These are phyloP conservation scores for Diuraphis noxia DNA, from an alignment of 1,140 invertebrate genomes.

Conservation along the genomic window DNA sequence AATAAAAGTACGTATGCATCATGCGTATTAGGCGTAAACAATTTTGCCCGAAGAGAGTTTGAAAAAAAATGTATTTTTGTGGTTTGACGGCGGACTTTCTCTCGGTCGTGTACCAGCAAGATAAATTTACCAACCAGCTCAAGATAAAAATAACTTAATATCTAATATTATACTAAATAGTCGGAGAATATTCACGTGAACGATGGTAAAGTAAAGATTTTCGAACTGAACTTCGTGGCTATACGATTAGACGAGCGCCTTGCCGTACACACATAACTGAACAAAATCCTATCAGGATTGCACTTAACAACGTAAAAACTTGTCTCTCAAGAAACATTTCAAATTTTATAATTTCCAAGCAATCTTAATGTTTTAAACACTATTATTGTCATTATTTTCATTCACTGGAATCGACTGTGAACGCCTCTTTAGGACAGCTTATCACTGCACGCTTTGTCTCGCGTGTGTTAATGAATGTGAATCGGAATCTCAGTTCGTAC, in stretches of 20 bases:
- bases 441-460: neutral
- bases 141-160: too few relatives aligned
- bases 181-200: neutral
- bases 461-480: neutral
- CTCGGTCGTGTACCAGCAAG: too few relatives aligned
- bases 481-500: neutral
- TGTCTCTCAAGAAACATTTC: neutral
- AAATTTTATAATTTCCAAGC: neutral
- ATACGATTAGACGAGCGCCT: neutral
- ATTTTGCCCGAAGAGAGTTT: too few relatives aligned
- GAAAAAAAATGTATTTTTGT: too few relatives aligned
- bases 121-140: too few relatives aligned
- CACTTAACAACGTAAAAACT: neutral
- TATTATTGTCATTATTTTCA: neutral
- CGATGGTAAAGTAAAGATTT: neutral
- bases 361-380: neutral
- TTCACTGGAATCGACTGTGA: neutral
- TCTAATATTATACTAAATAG: too few relatives aligned
- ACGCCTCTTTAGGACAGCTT: neutral
- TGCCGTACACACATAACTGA: neutral
- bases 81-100: too few relatives aligned
- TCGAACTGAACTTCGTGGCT: neutral
- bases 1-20: neutral
- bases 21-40: neutral
- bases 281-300: neutral